Evolutionary conservation across 2,797 vertebrate species (phyloP).

Genomic region (Ateles fusciceps): DNA sequence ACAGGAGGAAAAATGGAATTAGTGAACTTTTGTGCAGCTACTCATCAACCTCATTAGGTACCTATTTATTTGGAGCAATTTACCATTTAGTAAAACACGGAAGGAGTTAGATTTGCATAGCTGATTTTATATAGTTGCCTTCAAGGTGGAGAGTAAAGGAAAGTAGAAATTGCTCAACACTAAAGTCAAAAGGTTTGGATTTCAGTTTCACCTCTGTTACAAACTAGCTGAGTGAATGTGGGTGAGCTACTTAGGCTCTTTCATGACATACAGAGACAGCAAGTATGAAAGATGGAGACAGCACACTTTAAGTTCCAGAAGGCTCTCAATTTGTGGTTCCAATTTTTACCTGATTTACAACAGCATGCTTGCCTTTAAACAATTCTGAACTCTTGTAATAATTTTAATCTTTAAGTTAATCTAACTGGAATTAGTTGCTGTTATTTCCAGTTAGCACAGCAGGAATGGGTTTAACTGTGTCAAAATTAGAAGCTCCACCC

Average conservation of each 20-base stretch:
- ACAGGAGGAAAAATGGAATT: not conserved
- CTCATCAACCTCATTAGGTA: conserved; percentile 2
- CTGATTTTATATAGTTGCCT: conserved; percentile 5
- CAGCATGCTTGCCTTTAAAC: conserved; percentile 16
- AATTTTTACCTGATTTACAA: conserved; percentile 5
- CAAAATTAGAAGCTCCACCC: not conserved
- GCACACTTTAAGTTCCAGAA: not conserved
- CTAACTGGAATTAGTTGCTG: not conserved
- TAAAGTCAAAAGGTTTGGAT: conserved; percentile 15
- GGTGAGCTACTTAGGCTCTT: not conserved
- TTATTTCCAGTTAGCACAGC: not conserved
- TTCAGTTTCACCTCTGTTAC: not conserved
- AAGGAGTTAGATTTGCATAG: not conserved
- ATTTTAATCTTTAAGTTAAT: conserved; percentile 22
- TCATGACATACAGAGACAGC: not conserved
- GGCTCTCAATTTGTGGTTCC: conserved; percentile 19
- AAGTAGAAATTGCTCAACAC: conserved; percentile 30
- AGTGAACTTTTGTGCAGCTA: not conserved
- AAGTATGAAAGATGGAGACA: conserved; percentile 6
- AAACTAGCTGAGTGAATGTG: not conserved
- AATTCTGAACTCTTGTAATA: not conserved
- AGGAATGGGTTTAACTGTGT: conserved; percentile 17
- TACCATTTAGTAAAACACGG: not conserved
- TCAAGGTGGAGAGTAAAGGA: not conserved
- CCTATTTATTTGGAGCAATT: not conserved